Conservation (phyloP, 2,797 vertebrate genomes). For the Amphiprion clarkii region DNA sequence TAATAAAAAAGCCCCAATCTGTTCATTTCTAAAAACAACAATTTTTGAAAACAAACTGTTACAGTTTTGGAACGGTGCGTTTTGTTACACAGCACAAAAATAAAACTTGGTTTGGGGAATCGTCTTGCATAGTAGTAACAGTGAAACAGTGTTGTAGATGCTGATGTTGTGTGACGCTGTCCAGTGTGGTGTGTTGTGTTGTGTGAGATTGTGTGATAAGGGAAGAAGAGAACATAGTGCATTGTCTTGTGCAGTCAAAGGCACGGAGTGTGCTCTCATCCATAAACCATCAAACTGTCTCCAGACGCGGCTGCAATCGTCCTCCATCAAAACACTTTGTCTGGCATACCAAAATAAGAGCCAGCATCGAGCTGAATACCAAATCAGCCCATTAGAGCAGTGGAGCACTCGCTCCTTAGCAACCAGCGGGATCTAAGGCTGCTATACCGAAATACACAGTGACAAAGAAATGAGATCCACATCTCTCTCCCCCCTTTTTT, state of each 20-base stretch:
- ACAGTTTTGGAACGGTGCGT: constrained; percentile 54
- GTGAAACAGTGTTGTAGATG: constrained; percentile 65
- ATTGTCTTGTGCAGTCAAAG: constrained; percentile 91
- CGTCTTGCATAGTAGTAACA: constrained; percentile 57
- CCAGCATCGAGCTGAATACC: constrained; percentile 96
- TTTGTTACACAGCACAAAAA: constrained; percentile 64
- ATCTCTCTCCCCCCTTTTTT: constrained; percentile 52
- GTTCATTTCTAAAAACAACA: constrained; percentile 76
- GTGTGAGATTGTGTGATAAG: constrained; percentile 81
- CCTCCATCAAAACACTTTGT: constrained; percentile 99
- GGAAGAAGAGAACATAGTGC: constrained; percentile 85
- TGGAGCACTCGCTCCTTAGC: constrained; percentile 96
- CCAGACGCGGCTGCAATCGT: constrained; percentile 98
- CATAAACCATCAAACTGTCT: constrained; percentile 94
- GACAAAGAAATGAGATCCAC: constrained; percentile 87
- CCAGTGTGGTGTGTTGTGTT: constrained; percentile 75
- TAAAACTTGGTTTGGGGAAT: constrained; percentile 67
- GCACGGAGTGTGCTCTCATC: constrained; percentile 94
- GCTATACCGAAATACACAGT: constrained; percentile 88
- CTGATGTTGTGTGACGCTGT: constrained; percentile 83
- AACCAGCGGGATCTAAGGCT: constrained; percentile 94
- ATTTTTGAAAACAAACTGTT: constrained; percentile 73
- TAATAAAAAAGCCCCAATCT: constrained; percentile 69
- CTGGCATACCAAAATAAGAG: constrained; percentile 99
- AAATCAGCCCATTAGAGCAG: constrained; percentile 99